phyloP scores from a whole-genome alignment of 2,797 vertebrate genomes.

The Pipistrellus kuhlii region DNA sequence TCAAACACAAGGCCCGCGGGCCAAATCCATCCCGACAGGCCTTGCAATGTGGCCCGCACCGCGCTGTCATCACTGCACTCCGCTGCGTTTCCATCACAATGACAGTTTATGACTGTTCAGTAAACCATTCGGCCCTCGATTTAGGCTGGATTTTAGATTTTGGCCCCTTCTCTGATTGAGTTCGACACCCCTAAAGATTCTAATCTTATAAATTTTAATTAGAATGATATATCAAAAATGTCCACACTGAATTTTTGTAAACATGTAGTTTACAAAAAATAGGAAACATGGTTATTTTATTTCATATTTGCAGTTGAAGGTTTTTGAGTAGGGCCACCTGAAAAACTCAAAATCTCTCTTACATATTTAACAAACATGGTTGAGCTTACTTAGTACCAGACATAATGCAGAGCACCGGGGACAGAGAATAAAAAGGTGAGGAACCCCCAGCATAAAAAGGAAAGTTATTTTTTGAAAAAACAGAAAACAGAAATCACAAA shows the following conservation, averaged over 20 bases:
- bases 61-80: too few species aligned
- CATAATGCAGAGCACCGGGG: not conserved
- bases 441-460: not conserved
- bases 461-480: slow-evolving; percentile 4
- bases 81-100: too few species aligned
- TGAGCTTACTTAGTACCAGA: not conserved
- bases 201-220: slow-evolving; percentile 16
- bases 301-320: not conserved
- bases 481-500: not conserved
- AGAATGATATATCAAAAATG: slow-evolving; percentile 24
- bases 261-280: not conserved
- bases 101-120: too few species aligned
- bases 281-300: not conserved
- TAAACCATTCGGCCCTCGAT: too few species aligned
- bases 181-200: too few species aligned
- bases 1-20: too few species aligned
- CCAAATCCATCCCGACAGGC: too few species aligned
- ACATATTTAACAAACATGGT: not conserved
- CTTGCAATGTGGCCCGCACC: too few species aligned
- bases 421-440: not conserved
- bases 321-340: not conserved
- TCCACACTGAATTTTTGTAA: not conserved
- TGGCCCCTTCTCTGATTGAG: too few species aligned
- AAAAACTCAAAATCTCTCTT: not conserved
- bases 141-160: too few species aligned